Base-by-base conservation (phyloP, 2,888 invertebrate species). In the Tenthredo distinguenda region DNA sequence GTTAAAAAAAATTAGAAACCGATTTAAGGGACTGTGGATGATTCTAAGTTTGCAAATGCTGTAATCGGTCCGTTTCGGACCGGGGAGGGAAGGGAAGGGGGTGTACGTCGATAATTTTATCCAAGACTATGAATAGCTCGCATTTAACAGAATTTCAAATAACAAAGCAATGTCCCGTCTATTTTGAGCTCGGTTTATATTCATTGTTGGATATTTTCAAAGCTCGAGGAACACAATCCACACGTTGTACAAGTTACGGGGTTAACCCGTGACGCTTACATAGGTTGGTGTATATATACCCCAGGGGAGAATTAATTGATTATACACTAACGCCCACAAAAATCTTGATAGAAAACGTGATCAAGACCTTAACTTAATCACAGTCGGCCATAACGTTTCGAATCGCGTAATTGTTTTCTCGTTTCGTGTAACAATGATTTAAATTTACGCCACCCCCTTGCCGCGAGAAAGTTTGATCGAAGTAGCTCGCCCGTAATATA, bases 191-290 rank as follows among this genome's bases (percentile, higher is more conserved):
- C 3, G 47, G 47, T 15, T 1, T n/a, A 9, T n/a, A 43, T 43
- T 12, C 43, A 74, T 47, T 74, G 74, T 74, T 5, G 0, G 12
- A 43, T 74, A 21, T 43, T 74, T 43, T 47, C 43, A 47, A 43
- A 26, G 12, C 12, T 34, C 34, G 34, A 47, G 1, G 12, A 43
- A 12, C 10, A 43, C 37, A 43, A 74, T 74, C n/a, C 12, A 21
- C 74, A 74, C 74, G 74, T 74, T 74, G 74, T 74, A 18, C 74
- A 74, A 40, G 40, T 74, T 74, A 40, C 68, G 68, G 18, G 68
- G 68, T 68, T 68, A 68, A 68, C 68, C 12, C 68, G 34, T 68
- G 68, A 68, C 68, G 34, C 34, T 18, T 68, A 31, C 7, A 68
- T 68, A 34, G 10, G 10, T 26, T 12, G n/a, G 26, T 9, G 26